Evolutionary conservation across 1,140 invertebrate genomes (phyloP).

Genomic region (Nasonia longicornis): DNA sequence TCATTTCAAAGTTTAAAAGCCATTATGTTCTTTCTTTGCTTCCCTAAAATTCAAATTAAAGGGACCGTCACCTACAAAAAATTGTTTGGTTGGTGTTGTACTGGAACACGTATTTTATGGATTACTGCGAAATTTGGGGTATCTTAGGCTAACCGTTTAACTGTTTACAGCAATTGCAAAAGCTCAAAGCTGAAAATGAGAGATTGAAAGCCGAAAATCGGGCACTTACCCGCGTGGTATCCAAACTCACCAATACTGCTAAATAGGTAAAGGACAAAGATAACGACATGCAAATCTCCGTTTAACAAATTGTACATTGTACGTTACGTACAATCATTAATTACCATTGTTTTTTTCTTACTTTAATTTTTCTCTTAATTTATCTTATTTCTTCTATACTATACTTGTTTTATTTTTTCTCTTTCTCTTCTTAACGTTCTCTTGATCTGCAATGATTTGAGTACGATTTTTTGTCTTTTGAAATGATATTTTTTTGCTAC

Average conservation of each 20-base stretch:
- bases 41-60: background rate
- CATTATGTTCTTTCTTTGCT: too few relatives aligned
- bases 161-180: slow-evolving; percentile 95
- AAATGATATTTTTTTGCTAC: slow-evolving; percentile 51
- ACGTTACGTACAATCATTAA: slow-evolving; percentile 61
- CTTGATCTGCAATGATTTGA: slow-evolving; percentile 47
- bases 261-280: slow-evolving; percentile 78
- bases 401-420: slow-evolving; percentile 44
- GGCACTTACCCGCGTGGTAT: slow-evolving; percentile 93
- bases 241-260: slow-evolving; percentile 93
- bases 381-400: slow-evolving; percentile 27
- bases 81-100: background rate
- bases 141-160: slow-evolving; percentile 68
- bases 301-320: slow-evolving; percentile 65
- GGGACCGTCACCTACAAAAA: background rate
- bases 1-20: too few relatives aligned
- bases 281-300: slow-evolving; percentile 62
- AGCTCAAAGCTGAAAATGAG: slow-evolving; percentile 97
- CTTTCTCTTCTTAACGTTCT: slow-evolving; percentile 31
- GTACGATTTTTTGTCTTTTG: slow-evolving; percentile 14
- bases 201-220: slow-evolving; percentile 95
- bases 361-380: slow-evolving; percentile 26
- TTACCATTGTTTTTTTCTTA: slow-evolving; percentile 49
- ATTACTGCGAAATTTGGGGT: slow-evolving; percentile 45
- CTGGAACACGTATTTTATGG: slow-evolving; percentile 34